Base-by-base conservation (phyloP, 1,140 invertebrate genomes). In the Paraescarpia echinospica region DNA sequence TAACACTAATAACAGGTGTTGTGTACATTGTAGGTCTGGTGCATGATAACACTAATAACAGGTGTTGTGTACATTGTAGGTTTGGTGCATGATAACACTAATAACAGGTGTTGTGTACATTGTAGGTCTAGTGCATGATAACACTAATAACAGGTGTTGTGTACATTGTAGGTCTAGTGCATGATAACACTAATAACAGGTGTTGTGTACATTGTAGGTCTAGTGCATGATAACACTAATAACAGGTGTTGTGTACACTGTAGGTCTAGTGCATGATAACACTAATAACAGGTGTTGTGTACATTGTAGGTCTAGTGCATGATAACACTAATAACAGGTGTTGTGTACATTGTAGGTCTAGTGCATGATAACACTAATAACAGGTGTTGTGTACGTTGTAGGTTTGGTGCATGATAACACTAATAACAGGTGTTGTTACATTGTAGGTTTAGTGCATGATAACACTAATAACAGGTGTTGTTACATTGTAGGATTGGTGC, bases 181-280 rank as follows among this genome's bases (percentile, higher is more conserved):
- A 97, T 94, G 98, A 99, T 94, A 97, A 97, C 92, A 96, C n/a
- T n/a, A n/a, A n/a, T n/a, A n/a, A n/a, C 97, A 93, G 97, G 97
- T 27, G 96, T 97, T 91, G 96, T 97, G 27, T 77, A 8, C 59
- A 27, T 77, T 77, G 59, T 77, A 77, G 59, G 59, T 77, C 59
- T 77, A 18, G 59, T 77, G 59, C 59, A 77, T 77, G 59, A 77
- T 31, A 77, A 77, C 59, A 77, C 5, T 5, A 48, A 14, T 5
- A 48, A 48, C 6, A 27, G 12, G 59, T 27, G 22, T 14, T 77
- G 41, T 41, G 41, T 41, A 6, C 59, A 27, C 18, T 77, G 59
- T 77, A 77, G 59, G 59, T 77, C 59, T 77, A 18, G 59, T 77
- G 59, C 59, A 77, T 77, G 59, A 77, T 31, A 77, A 77, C 59